Conservation (phyloP, 2,113 vertebrate species). For the Silurus asotus region DNA sequence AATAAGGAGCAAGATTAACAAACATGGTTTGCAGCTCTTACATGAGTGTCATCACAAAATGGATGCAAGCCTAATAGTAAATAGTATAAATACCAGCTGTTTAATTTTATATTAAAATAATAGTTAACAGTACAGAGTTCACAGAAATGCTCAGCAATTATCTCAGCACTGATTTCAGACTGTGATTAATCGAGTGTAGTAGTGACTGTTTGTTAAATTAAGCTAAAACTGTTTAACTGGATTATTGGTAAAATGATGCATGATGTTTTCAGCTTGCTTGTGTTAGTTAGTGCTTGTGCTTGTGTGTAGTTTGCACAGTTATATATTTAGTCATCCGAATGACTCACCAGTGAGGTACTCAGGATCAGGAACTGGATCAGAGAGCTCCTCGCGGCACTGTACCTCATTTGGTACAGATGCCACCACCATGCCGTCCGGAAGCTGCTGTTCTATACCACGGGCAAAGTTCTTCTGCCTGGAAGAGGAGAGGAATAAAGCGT, state of each 20-base stretch:
- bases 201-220: background rate
- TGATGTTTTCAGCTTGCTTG: background rate
- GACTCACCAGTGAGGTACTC: slow-evolving; percentile 92
- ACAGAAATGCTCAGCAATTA: background rate
- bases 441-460: slow-evolving; percentile 92
- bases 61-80: background rate
- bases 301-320: too few species aligned
- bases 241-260: background rate
- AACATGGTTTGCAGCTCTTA: background rate
- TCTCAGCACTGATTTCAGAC: background rate
- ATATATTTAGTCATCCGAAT: background rate
- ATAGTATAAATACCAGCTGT: background rate
- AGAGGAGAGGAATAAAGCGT: slow-evolving; percentile 34
- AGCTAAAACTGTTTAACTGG: background rate
- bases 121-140: background rate
- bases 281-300: background rate
- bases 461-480: slow-evolving; percentile 96
- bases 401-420: slow-evolving; percentile 90
- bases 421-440: slow-evolving; percentile 93
- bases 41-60: background rate
- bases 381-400: slow-evolving; percentile 93
- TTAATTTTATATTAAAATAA: background rate
- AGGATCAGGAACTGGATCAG: slow-evolving; percentile 88
- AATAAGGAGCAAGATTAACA: background rate
- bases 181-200: background rate